A percentile compares a stretch with the other conserved stretches of the same genome.
phyloP scores from a whole-genome alignment of 2,888 invertebrate species.

The Andricus curvator region DNA sequence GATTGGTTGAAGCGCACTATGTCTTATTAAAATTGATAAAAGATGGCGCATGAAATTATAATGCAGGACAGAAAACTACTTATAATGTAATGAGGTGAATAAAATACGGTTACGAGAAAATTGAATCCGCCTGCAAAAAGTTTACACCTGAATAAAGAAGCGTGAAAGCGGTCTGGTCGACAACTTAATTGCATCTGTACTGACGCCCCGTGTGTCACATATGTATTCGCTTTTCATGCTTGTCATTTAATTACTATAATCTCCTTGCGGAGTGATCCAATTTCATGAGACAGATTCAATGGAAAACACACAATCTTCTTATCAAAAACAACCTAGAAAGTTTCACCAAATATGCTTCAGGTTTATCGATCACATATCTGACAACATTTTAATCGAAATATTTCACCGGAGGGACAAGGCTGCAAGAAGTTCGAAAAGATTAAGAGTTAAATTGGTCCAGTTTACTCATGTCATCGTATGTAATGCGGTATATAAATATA shows the following conservation, averaged over 20 bases:
- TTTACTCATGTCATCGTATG: too few species aligned
- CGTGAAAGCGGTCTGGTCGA: slow-evolving; percentile 52
- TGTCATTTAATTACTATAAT: slow-evolving; percentile 71
- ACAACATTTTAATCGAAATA: neutral
- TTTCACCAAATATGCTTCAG: slow-evolving; percentile 60
- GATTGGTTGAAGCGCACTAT: too few species aligned
- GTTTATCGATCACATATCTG: neutral
- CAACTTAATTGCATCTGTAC: slow-evolving; percentile 64
- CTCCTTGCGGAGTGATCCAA: slow-evolving; percentile 43
- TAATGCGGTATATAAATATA: too few species aligned
- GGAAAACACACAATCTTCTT: slow-evolving; percentile 69
- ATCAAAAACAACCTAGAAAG: slow-evolving; percentile 65
- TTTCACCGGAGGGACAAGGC: neutral
- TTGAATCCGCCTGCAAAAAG: slow-evolving; percentile 8
- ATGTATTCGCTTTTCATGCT: slow-evolving; percentile 68
- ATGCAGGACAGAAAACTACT: neutral
- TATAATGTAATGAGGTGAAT: slow-evolving; percentile 12
- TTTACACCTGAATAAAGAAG: slow-evolving; percentile 31
- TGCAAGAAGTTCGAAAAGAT: neutral
- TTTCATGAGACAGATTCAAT: slow-evolving; percentile 47
- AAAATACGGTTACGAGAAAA: slow-evolving; percentile 25
- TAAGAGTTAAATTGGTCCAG: neutral
- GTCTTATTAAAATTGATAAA: neutral
- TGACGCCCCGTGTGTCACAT: slow-evolving; percentile 50
- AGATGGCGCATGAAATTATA: too few species aligned